Conservation (phyloP, 2,113 vertebrate genomes). For the Recurvirostra avosetta region DNA sequence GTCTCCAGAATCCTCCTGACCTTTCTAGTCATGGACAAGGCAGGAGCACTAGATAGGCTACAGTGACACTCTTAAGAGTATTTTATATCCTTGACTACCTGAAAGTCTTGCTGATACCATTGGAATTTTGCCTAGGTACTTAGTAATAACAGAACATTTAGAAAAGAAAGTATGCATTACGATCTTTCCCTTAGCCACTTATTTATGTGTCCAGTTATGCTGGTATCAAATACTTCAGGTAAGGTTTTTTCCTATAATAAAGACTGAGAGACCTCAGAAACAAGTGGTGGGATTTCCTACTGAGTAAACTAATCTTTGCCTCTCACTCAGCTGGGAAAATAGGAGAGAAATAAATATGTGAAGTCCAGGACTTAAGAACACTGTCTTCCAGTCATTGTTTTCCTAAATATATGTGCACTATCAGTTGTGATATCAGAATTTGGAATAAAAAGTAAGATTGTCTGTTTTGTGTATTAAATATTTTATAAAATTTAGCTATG, state of each 20-base stretch:
- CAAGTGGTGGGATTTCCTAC: background rate
- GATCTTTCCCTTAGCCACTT: background rate
- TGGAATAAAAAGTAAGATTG: background rate
- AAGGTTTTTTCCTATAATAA: background rate
- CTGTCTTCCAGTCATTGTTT: rapidly evolving
- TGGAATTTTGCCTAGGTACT: background rate
- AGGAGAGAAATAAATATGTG: background rate
- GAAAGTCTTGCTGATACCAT: background rate
- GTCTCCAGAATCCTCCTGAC: background rate
- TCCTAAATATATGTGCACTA: background rate
- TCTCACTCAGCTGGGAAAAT: background rate
- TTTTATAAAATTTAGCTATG: background rate
- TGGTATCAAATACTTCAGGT: background rate
- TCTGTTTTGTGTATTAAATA: background rate
- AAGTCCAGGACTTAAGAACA: background rate
- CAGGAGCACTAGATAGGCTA: background rate
- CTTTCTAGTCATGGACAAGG: background rate
- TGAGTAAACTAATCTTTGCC: background rate
- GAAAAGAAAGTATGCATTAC: background rate
- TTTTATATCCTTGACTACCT: background rate
- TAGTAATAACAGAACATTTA: background rate
- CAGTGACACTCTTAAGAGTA: background rate
- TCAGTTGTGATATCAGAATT: background rate
- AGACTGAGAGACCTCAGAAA: background rate
- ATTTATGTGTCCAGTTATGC: background rate